A percentile compares a stretch with the other conserved stretches of the same genome.
These are phyloP conservation scores for Drosophila arawakana DNA, from an alignment of 1,140 invertebrate genomes.

Conservation along the genomic window DNA sequence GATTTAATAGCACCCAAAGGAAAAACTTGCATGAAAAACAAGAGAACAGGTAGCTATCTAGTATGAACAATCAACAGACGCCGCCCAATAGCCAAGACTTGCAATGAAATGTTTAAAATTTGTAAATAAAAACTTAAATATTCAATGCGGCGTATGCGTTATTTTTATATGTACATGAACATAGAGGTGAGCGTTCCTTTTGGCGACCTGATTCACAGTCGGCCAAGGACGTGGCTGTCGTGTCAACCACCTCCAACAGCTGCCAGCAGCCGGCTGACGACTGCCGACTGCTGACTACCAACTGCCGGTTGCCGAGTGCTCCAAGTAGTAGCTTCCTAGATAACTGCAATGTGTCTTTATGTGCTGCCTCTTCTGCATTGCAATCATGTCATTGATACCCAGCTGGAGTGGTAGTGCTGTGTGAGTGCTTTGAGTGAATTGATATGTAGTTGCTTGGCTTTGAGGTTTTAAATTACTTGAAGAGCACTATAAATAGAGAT, in stretches of 20 bases:
- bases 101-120: neutral
- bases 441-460: conserved; percentile 27
- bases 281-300: conserved; percentile 10
- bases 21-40: no score
- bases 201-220: conserved; percentile 16
- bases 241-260: neutral
- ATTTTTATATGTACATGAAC: neutral
- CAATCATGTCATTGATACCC: conserved; percentile 26
- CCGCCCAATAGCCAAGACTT: neutral
- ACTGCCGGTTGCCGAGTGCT: neutral
- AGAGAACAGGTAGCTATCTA: no score
- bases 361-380: conserved; percentile 24
- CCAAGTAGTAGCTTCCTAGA: neutral
- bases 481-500: conserved; percentile 35
- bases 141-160: conserved; percentile 23
- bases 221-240: conserved; percentile 31
- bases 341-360: conserved; percentile 1
- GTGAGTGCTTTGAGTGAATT: conserved; percentile 12
- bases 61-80: no score
- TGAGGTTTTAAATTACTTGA: conserved; percentile 36
- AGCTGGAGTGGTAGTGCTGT: neutral
- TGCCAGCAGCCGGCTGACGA: conserved; percentile 26
- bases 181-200: conserved; percentile 6
- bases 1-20: no score
- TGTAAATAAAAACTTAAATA: neutral